These are phyloP conservation scores for Micromys minutus DNA, from an alignment of 2,113 vertebrate species.

Conservation along the genomic window DNA sequence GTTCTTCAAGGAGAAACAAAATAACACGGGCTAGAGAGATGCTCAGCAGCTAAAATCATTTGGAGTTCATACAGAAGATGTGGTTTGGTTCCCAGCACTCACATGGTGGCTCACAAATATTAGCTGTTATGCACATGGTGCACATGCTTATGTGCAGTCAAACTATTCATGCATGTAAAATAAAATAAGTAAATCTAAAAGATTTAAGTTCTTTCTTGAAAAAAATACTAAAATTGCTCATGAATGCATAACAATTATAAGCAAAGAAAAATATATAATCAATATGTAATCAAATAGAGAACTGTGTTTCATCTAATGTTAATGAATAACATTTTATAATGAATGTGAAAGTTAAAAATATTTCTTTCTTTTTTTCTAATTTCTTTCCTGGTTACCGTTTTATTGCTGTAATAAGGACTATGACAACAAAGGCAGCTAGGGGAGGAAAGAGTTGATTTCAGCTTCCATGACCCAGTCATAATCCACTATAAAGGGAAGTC, in stretches of 20 bases:
- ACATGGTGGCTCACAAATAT: not conserved
- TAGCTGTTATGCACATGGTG: no score
- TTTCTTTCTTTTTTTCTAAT: not conserved
- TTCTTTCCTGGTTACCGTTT: not conserved
- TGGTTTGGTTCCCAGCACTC: not conserved
- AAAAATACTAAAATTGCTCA: not conserved
- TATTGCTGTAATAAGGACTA: not conserved
- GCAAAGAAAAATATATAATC: not conserved
- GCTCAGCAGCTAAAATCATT: no score
- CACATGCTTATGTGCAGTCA: not conserved
- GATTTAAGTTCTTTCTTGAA: not conserved
- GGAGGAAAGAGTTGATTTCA: not conserved
- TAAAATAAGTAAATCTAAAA: not conserved
- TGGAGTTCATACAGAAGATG: not conserved
- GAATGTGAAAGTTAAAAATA: not conserved
- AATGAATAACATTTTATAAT: not conserved
- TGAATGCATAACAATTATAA: not conserved
- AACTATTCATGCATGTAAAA: not conserved
- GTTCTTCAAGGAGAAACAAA: constrained; percentile 24
- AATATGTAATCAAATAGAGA: not conserved
- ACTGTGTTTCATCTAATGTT: not conserved
- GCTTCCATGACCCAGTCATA: no score
- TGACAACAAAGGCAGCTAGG: not conserved
- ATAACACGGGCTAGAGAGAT: not conserved
- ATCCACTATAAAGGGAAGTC: not conserved